These are phyloP conservation scores for Myiozetetes cayanensis DNA, from an alignment of 2,113 vertebrate genomes.

Conservation along the genomic window DNA sequence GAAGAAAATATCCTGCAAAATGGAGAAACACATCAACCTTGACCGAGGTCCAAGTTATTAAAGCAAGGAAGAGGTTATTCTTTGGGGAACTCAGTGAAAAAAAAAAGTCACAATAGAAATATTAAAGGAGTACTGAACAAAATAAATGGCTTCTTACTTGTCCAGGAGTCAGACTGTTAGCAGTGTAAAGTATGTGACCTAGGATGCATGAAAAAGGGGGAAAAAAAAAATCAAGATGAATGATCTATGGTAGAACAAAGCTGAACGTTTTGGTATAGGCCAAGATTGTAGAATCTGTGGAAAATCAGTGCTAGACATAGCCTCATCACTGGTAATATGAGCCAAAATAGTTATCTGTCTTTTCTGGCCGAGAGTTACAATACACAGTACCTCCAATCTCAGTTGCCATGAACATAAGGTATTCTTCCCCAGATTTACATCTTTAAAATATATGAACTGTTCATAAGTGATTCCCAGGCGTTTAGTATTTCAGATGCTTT, in stretches of 20 bases:
- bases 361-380: conserved; percentile 75
- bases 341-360: conserved; percentile 85
- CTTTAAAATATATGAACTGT: conserved; percentile 76
- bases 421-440: conserved; percentile 77
- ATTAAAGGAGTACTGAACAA: conserved; percentile 65
- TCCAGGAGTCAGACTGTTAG: conserved; percentile 71
- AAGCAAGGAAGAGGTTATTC: conserved; percentile 81
- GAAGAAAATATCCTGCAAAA: conserved; percentile 81
- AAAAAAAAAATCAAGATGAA: conserved; percentile 62
- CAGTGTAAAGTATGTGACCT: conserved; percentile 75
- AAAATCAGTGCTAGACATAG: conserved; percentile 83
- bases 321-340: conserved; percentile 78
- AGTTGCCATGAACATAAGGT: conserved; percentile 72
- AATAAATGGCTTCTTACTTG: conserved; percentile 70
- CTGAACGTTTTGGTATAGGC: conserved; percentile 71
- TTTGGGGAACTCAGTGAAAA: conserved; percentile 57
- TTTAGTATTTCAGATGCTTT: conserved; percentile 63
- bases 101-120: conserved; percentile 76
- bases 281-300: conserved; percentile 79
- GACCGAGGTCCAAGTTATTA: conserved; percentile 78
- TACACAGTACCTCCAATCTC: conserved; percentile 66
- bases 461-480: conserved; percentile 70
- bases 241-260: conserved; percentile 75
- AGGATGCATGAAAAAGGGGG: conserved; percentile 55
- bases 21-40: conserved; percentile 83